Evolutionary conservation across 2,113 vertebrate genomes (phyloP), one percentile per base, ranked within the genome.

Genomic region (Malaclemys terrapin): DNA sequence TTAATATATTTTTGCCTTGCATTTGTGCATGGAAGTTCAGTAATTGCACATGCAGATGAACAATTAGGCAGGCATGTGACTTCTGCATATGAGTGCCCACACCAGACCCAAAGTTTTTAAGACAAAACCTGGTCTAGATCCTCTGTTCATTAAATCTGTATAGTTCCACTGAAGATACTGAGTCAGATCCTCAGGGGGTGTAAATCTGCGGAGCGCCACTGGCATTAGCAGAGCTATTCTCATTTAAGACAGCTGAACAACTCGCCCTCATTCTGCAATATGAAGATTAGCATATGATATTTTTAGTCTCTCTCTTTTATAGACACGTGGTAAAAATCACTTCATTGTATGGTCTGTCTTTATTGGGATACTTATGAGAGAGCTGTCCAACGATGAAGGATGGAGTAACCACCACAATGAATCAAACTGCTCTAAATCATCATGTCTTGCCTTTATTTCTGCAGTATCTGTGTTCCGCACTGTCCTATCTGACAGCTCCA

Each of bases 321-420:
- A 88, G 95, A 89, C 42, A 38, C 80, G 38, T 86, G 47, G 82
- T 91, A 97, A 94, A 96, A 97, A 59, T 89, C 31, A 85, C 85
- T 95, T 38, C 4, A 83, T 82, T 59, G 5, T 69, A 90, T 90
- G 89, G 20, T 93, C 6, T 96, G 47, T 86, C 87, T 96, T 95
- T 82, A 97, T 89, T 93, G 94, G 90, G 85, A 82, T 65, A 84
- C 89, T 82, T 92, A 80, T 82, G 25, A 88, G 59, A 92, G 96
- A 96, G 42, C 87, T 97, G 82, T 88, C 85, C 3, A 35, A 80
- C 93, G 89, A 95, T 97, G 75, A 98, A 94, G 94, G 93, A 93
- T 93, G 92, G 91, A 94, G 92, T 96, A 93, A 83, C 84, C 8
- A 16, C 45, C 89, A 80, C 81, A 29, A 62, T 97, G 85, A 97